Evolutionary conservation across 1,140 invertebrate genomes (phyloP).

Genomic region (Hycleus phaleratus): DNA sequence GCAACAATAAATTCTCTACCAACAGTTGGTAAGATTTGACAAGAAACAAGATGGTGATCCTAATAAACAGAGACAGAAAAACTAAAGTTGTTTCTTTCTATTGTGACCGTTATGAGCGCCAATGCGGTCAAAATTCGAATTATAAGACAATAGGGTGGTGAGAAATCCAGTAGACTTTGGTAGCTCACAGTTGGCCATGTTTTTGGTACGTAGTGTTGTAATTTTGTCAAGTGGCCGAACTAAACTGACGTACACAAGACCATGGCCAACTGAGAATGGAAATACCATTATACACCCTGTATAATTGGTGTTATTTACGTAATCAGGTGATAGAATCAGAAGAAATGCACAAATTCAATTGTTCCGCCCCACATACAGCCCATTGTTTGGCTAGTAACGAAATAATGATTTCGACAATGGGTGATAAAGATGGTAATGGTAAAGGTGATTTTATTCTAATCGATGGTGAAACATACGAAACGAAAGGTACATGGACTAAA

Average conservation of each 20-base stretch:
- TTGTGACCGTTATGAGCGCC: too few relatives aligned
- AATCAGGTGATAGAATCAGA: slow-evolving; percentile 58
- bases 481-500: slow-evolving; percentile 64
- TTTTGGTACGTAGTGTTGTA: too few relatives aligned
- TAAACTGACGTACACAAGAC: too few relatives aligned
- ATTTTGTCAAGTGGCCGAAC: too few relatives aligned
- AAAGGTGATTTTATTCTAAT: slow-evolving; percentile 86
- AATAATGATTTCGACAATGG: slow-evolving; percentile 92
- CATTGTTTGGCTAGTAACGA: slow-evolving; percentile 89
- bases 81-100: too few relatives aligned
- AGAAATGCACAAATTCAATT: slow-evolving; percentile 66
- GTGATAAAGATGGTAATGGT: slow-evolving; percentile 71
- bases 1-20: too few relatives aligned
- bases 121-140: too few relatives aligned
- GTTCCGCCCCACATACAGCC: slow-evolving; percentile 81
- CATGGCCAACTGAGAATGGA: neutral
- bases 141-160: too few relatives aligned
- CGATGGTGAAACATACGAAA: slow-evolving; percentile 69
- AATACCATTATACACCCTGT: neutral
- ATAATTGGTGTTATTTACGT: neutral
- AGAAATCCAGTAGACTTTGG: neutral
- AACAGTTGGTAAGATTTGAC: too few relatives aligned
- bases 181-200: neutral
- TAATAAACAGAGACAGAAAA: too few relatives aligned
- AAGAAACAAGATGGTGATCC: too few relatives aligned